Evolutionary conservation across 1,140 invertebrate genomes (phyloP).

Genomic region (Marisa cornuarietis): DNA sequence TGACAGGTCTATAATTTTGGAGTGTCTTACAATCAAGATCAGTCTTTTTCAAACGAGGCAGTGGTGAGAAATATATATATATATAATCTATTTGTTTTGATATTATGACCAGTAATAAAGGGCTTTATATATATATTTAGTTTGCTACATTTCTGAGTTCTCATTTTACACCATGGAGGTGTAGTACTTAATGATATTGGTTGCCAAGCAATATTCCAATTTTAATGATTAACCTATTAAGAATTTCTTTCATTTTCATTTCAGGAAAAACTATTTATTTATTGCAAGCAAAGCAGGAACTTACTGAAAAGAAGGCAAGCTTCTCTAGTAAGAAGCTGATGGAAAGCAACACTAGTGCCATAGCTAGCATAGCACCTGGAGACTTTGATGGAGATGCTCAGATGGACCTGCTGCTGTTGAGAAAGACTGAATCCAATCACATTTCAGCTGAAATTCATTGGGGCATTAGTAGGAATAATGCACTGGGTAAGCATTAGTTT

Average conservation of each 20-base stretch:
- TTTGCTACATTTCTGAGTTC: too few relatives aligned
- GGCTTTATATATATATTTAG: too few relatives aligned
- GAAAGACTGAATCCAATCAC: constrained; percentile 21
- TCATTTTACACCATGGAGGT: too few relatives aligned
- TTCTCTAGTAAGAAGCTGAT: constrained; percentile 24
- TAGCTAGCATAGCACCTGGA: constrained; percentile 80
- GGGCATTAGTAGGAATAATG: constrained; percentile 42
- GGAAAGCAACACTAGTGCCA: constrained; percentile 26
- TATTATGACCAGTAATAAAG: too few relatives aligned
- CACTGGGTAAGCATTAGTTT: constrained; percentile 8
- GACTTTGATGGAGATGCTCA: constrained; percentile 95
- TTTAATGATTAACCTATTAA: too few relatives aligned
- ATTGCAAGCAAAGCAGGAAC: constrained; percentile 39
- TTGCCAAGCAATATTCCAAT: too few relatives aligned
- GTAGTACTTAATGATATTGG: too few relatives aligned
- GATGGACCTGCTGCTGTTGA: constrained; percentile 85
- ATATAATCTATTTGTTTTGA: too few relatives aligned
- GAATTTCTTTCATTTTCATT: constrained; percentile 6
- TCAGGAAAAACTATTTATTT: constrained; percentile 42
- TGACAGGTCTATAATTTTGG: too few relatives aligned
- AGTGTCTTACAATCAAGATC: too few relatives aligned
- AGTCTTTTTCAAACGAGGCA: too few relatives aligned
- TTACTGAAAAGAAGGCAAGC: constrained; percentile 25
- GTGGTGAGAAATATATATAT: too few relatives aligned
- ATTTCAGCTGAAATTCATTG: constrained; percentile 59